Conservation (phyloP, 92 coral and sea anemone genomes). For the Porites evermanni region DNA sequence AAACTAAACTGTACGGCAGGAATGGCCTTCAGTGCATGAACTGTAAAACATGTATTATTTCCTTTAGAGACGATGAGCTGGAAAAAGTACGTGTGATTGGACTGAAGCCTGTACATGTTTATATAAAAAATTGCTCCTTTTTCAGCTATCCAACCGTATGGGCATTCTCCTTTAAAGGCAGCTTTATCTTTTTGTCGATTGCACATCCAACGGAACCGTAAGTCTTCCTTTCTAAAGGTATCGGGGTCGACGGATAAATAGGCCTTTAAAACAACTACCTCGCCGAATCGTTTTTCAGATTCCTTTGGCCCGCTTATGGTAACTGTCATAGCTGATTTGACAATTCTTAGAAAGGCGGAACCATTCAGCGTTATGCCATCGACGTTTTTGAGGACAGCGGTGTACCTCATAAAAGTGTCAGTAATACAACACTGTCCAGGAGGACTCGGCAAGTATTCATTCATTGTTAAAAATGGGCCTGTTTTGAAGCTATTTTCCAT, state of each 20-base stretch:
- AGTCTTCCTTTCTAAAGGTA: not conserved
- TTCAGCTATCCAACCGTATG: not conserved
- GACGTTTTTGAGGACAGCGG: too few species aligned
- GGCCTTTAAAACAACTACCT: slow-evolving; percentile 39
- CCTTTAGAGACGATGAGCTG: slow-evolving; percentile 11
- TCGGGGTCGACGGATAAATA: slow-evolving; percentile 39
- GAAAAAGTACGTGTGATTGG: slow-evolving; percentile 8
- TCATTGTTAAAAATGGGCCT: too few species aligned
- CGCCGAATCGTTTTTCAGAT: slow-evolving; percentile 31
- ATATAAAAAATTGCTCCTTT: not conserved
- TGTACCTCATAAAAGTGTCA: too few species aligned
- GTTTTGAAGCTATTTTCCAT: too few species aligned
- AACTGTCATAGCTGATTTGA: slow-evolving; percentile 17
- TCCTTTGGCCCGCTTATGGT: slow-evolving; percentile 41
- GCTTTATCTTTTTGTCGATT: not conserved
- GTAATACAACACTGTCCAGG: too few species aligned
- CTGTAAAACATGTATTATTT: not conserved
- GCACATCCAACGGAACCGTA: slow-evolving; percentile 21
- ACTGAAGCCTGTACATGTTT: not conserved
- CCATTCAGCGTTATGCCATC: too few species aligned
- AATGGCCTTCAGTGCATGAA: slow-evolving; percentile 1
- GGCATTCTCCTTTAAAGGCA: not conserved
- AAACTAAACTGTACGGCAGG: slow-evolving; percentile 32
- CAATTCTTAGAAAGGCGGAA: slow-evolving; percentile 23
- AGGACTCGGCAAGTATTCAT: too few species aligned